Base-by-base conservation (phyloP, 1,140 invertebrate genomes). In the Lepidurus arcticus region DNA sequence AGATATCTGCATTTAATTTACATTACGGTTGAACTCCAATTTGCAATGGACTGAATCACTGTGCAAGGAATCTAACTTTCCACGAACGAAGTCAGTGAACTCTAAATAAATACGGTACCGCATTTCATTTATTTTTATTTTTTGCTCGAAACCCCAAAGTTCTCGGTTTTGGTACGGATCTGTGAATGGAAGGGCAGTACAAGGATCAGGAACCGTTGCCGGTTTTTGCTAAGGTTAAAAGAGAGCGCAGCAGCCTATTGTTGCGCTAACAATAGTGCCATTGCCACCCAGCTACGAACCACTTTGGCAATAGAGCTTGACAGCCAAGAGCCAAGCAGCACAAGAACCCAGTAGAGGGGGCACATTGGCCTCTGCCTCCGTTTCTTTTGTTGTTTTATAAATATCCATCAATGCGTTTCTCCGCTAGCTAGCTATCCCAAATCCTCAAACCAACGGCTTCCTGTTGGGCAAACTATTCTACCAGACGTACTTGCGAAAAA, bases 301-400 rank as follows among this genome's bases (percentile, higher is more conserved):
- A 65, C 53, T 65, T 65, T 65, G 53, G 53, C 53, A 65, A 65
- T 65, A 65, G 53, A 65, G 53, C 53, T 65, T 65, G 53, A 65
- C 16, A 65, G n/a, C 53, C 13, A 65, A 65, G 53, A 65, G 2
- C 34, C 34, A 65, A 65, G 53, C 53, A 65, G 34, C 21, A 65
- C n/a, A 65, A 65, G n/a, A 65, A 34, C 53, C 53, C 16, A 65
- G 53, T 65, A 13, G 53, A 16, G 45, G 53, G 53, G 53, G 53
- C 53, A 65, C 53, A 13, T n/a, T 21, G 53, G 53, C n/a, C 53
- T 65, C 53, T 65, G 16, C 21, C 53, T 47, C 45, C 45, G 6
- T 21, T 65, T 65, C 53, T 65, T 65, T 65, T 65, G 53, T 65
- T 65, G 53, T 65, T 34, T 65, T 65, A 65, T 65, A 65, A 21